Evolutionary conservation across 2,888 invertebrate species (phyloP).

Genomic region (Mesorhabditis sp.): DNA sequence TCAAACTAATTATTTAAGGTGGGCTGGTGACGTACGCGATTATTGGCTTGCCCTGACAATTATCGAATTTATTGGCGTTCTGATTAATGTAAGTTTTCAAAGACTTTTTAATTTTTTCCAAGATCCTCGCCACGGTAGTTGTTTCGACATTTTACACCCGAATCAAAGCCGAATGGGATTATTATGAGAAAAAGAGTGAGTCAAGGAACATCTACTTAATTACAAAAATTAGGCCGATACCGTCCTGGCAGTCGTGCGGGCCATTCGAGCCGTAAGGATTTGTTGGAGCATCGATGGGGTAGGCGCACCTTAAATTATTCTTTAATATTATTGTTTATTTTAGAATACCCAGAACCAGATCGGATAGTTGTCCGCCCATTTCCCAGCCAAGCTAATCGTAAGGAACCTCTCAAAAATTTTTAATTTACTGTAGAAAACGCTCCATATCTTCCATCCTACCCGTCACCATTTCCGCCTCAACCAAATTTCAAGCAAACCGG

Average conservation of each 20-base stretch:
- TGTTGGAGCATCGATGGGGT: conserved; percentile 15
- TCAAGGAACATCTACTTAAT: too few relatives aligned
- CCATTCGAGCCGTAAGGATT: conserved; percentile 25
- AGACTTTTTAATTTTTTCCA: not conserved
- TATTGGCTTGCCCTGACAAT: conserved; percentile 57
- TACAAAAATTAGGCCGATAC: not conserved
- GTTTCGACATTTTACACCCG: conserved; percentile 50
- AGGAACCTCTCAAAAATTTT: not conserved
- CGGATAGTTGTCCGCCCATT: not conserved
- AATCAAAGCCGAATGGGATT: conserved; percentile 42
- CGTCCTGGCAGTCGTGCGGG: conserved; percentile 8
- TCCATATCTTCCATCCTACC: not conserved
- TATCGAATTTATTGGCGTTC: conserved; percentile 51
- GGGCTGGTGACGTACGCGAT: conserved; percentile 55
- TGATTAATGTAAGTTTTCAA: conserved; percentile 48
- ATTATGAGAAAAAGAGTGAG: conserved; percentile 45
- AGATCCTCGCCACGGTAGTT: conserved; percentile 51
- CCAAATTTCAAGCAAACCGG: conserved; percentile 5
- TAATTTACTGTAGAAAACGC: conserved; percentile 7
- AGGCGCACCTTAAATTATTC: too few relatives aligned
- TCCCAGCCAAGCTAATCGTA: conserved; percentile 6
- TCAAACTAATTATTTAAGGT: conserved; percentile 11
- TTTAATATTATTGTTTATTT: too few relatives aligned
- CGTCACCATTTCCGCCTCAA: not conserved
- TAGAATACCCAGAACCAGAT: not conserved